A percentile compares a stretch with the other conserved stretches of the same genome.
These are phyloP conservation scores for Tetragonula clypearis DNA, from an alignment of 1,140 invertebrate genomes.

Conservation along the genomic window DNA sequence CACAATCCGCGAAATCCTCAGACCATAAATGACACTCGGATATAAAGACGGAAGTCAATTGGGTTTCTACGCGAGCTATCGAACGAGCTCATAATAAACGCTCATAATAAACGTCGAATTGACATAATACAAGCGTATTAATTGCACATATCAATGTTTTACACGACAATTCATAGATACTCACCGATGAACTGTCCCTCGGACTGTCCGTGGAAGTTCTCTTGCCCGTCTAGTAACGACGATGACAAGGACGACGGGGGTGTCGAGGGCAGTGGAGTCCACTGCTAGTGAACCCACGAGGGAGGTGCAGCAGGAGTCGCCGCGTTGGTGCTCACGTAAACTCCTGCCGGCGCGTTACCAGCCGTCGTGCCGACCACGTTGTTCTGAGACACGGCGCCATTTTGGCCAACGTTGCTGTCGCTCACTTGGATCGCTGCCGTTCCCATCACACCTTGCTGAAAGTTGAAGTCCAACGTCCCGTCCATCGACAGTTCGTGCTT, in stretches of 20 bases:
- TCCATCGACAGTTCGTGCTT: slow-evolving; percentile 96
- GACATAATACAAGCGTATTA: too few relatives aligned
- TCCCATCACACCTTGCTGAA: slow-evolving; percentile 81
- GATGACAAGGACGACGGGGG: slow-evolving; percentile 64
- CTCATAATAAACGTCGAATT: too few relatives aligned
- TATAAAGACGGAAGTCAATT: too few relatives aligned
- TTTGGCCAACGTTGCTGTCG: slow-evolving; percentile 68
- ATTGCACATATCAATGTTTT: too few relatives aligned
- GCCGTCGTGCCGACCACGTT: slow-evolving; percentile 64
- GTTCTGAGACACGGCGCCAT: slow-evolving; percentile 66
- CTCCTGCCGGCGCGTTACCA: slow-evolving; percentile 70
- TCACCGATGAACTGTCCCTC: slow-evolving; percentile 74
- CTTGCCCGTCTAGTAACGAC: slow-evolving; percentile 65
- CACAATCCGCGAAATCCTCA: too few relatives aligned
- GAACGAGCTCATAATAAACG: too few relatives aligned
- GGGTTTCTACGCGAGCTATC: too few relatives aligned
- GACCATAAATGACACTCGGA: too few relatives aligned
- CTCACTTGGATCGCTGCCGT: slow-evolving; percentile 68
- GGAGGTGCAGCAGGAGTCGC: slow-evolving; percentile 83
- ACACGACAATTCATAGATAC: slow-evolving; percentile 34
- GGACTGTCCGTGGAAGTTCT: slow-evolving; percentile 66
- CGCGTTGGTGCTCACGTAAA: slow-evolving; percentile 80
- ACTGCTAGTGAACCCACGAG: slow-evolving; percentile 87
- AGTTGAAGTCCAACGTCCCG: slow-evolving; percentile 97
- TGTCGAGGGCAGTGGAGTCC: slow-evolving; percentile 74